Evolutionary conservation across 2,113 vertebrate genomes (phyloP), one percentile per base, ranked within the genome.

Genomic region (Dromaius novaehollandiae): DNA sequence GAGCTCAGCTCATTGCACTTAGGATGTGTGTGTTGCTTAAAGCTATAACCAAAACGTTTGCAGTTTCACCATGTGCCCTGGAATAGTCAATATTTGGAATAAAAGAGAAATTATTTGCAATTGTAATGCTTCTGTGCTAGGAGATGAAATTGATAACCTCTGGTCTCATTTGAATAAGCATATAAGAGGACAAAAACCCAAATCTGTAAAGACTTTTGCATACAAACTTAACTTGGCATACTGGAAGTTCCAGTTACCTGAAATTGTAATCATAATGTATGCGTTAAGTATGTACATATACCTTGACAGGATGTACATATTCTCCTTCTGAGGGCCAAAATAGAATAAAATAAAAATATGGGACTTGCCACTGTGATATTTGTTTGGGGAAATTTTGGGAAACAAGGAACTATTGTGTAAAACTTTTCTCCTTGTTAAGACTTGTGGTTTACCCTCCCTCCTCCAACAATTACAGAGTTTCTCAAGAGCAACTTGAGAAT

Each of bases 61-160:
- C 68, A 64, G 3, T 95, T 97, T 91, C 48, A 83, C 56, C 88
- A 65, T 26, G 22, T 83, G 89, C 76, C 64, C 44, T 88, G 82
- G 71, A 91, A 86, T 93, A 79, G 85, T 91, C 79, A 88, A 61
- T 96, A 75, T 95, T 91, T 96, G 91, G 58, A 74, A 94, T 95
- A 89, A 95, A 93, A 76, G 76, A 71, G 79, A 81, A 94, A 84
- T 69, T 91, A 81, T 94, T 97, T 94, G 64, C 73, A 91, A 71
- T 90, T 81, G 79, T 82, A 88, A 91, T 97, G 70, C 68, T 75
- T 71, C 64, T 85, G 0, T 68, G 73, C 42, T 69, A 88, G 89
- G 71, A 94, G 93, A 93, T 90, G 14, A 81, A 91, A 86, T 65
- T 88, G 73, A 91, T 95, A 88, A 86, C 70, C 65, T 86, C 82